Evolutionary conservation across 2,888 invertebrate genomes (phyloP).

Genomic region (Rotaria sp.): DNA sequence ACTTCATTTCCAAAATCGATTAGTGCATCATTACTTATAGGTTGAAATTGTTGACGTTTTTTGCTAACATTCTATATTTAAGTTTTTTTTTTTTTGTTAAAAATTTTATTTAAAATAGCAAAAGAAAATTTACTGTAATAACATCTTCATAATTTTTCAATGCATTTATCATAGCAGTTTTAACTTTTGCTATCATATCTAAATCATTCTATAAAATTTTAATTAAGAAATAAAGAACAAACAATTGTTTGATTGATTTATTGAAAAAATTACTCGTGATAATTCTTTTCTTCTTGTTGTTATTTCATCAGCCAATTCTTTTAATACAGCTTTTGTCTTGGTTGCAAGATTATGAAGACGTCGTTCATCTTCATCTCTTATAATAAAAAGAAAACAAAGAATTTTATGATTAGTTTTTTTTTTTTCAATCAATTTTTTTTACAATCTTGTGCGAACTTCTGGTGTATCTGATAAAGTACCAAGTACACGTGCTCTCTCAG

Average conservation of each 20-base stretch:
- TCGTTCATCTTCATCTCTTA: not conserved
- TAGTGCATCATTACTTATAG: not conserved
- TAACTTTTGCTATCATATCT: not conserved
- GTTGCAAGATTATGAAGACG: not conserved
- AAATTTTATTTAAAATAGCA: not conserved
- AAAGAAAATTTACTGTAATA: not conserved
- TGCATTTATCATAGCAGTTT: not conserved
- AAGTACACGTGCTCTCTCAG: not conserved
- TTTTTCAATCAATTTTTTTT: not conserved
- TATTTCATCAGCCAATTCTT: not conserved
- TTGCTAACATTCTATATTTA: not conserved
- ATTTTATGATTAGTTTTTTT: too few relatives aligned
- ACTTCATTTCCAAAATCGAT: not conserved
- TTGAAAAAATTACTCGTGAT: not conserved
- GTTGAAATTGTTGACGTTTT: not conserved
- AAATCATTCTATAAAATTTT: not conserved
- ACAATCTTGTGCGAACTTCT: not conserved
- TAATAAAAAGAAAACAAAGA: not conserved
- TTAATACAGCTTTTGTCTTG: not conserved
- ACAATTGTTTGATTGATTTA: not conserved
- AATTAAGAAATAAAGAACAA: too few relatives aligned
- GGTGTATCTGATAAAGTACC: not conserved
- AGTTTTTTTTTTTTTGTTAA: not conserved
- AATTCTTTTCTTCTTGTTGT: not conserved
- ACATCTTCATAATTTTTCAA: not conserved